Evolutionary conservation across 2,888 invertebrate species (phyloP), one percentile per base, ranked within the genome.

Genomic region (Lobophora halterata): DNA sequence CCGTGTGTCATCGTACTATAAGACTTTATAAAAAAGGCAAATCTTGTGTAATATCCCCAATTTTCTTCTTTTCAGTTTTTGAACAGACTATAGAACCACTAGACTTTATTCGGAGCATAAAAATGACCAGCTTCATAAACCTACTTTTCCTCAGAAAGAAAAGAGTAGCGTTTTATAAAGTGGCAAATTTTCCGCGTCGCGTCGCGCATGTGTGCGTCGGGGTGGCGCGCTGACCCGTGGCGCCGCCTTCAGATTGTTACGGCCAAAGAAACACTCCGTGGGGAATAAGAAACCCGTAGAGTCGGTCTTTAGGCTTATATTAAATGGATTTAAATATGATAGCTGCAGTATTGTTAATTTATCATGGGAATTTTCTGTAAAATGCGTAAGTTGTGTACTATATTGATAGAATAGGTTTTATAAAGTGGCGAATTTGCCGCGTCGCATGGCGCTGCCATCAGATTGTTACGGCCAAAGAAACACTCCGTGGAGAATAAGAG

Each of bases 241-340:
- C 82, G 81, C 82, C 79, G 79, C 79, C 83, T 83, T 74, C 73
- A 74, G 81, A 82, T 82, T 85, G 85, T 85, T 83, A 83, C 82
- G 80, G 81, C 74, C 78, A 79, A 75, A 79, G 81, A 79, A 82
- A 82, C 82, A 80, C 80, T 81, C 74, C 65, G 58, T n/a, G 49
- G 43, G 35, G 64, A 55, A 58, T 36, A 65, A 34, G 49, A 28
- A 35, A 46, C 27, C 11, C 16, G 33, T 69, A 35, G 75, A 80
- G 70, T 33, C 3, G 51, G 12, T 17, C 16, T 30, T 5, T 20
- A 8, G n/a, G 20, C n/a, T 2, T 6, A 10, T n/a, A n/a, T n/a
- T n/a, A n/a, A n/a, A n/a, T n/a, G n/a, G n/a, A n/a, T n/a, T n/a
- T n/a, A n/a, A n/a, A n/a, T n/a, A n/a, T n/a, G n/a, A n/a, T n/a